Conservation (phyloP, 2,113 vertebrate species). For the Sterrhoptilus dennistouni region DNA sequence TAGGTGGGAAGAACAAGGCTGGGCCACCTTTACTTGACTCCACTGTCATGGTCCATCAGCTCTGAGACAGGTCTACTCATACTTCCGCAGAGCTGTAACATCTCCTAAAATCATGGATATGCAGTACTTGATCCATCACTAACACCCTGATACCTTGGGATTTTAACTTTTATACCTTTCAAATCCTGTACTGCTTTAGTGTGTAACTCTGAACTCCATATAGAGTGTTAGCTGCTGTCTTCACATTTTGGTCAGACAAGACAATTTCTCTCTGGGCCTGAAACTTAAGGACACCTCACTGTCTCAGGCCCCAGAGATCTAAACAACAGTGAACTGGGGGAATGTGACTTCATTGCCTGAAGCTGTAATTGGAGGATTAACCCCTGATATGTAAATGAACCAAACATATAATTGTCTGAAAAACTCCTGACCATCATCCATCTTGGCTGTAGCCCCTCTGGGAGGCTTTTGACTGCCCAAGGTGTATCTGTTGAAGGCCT, state of each 20-base stretch:
- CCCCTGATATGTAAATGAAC: not conserved
- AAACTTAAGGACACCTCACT: too few relatives aligned
- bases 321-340: not conserved
- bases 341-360: not conserved
- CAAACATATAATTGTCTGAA: not conserved
- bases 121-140: not conserved
- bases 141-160: not conserved
- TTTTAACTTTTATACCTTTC: not conserved
- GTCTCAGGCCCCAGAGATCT: too few relatives aligned
- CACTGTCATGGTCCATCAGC: not conserved
- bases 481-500: not conserved
- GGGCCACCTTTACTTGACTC: not conserved
- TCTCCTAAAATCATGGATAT: not conserved
- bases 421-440: rapidly evolving
- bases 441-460: not conserved
- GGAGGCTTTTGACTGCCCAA: not conserved
- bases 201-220: not conserved
- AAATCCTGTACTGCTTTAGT: not conserved
- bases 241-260: not conserved
- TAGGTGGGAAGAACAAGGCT: not conserved
- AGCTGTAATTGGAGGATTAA: not conserved
- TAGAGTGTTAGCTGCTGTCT: not conserved
- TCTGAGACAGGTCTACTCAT: not conserved
- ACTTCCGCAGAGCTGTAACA: not conserved
- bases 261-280: not conserved